Evolutionary conservation across 2,797 vertebrate genomes (phyloP), one percentile per base, ranked within the genome.

Genomic region (Enteromius paludinosus): DNA sequence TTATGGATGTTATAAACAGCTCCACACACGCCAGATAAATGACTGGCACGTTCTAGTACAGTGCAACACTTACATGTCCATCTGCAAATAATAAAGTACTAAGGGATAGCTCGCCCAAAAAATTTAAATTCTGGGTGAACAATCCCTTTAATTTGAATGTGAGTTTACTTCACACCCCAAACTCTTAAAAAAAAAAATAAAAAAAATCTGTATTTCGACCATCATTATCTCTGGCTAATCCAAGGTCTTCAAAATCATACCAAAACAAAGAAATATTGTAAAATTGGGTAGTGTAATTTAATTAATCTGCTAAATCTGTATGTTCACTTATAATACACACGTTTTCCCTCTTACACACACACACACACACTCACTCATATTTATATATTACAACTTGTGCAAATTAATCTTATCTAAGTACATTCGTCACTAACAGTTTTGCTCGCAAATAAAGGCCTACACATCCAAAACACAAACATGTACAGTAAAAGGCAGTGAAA

Each of bases 341-440:
- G 1, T 17, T 12, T 10, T 65, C 41, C 25, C 28, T 45, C n/a
- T 41, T 9, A 41, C 52, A 25, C n/a, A 10, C 56, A 25, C 56
- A 25, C 47, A 52, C 47, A 71, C 33, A 72, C 25, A 38, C n/a
- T n/a, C 25, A 65, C 41, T 25, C 61, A 76, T 69, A 83, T 49
- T 85, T 86, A 87, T 87, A 83, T 80, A 79, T 87, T 87, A 88
- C 79, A 87, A 84, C 89, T 88, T 95, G 94, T 95, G 94, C 95
- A 95, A 95, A 94, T 93, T 86, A 88, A 73, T 91, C 77, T 45
- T 79, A 89, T 62, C 61, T 77, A 87, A 84, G 77, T 86, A 93
- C 81, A 90, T 89, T 87, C 86, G 74, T 86, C 64, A 76, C 61
- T 33, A 78, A 69, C 17, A 70, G 38, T 79, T 88, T 41, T 59